Evolutionary conservation across 2,113 vertebrate species (phyloP).

Genomic region (Carlito syrichta): DNA sequence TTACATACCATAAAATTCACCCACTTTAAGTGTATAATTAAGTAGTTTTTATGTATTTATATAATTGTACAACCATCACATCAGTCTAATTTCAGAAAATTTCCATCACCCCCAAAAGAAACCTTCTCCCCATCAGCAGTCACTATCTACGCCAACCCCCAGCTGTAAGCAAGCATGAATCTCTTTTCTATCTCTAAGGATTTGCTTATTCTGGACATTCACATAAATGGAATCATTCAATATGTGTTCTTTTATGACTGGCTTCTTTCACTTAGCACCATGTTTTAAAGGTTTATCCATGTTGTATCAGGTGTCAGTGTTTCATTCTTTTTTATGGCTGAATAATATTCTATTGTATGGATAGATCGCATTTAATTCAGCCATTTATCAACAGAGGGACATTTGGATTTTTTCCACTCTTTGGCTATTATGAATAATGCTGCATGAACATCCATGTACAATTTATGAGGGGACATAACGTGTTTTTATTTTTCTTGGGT

Average conservation of each 20-base stretch:
- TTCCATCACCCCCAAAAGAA: slow-evolving; percentile 43
- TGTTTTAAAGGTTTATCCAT: neutral
- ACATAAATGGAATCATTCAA: neutral
- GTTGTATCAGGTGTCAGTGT: neutral
- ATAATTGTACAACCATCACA: slow-evolving; percentile 9
- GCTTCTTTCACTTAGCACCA: neutral
- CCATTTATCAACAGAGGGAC: neutral
- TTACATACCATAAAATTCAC: slow-evolving; percentile 36
- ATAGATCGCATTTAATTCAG: neutral
- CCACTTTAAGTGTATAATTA: slow-evolving; percentile 4
- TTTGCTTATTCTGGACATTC: slow-evolving; percentile 12
- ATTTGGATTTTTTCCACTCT: neutral
- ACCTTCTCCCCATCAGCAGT: neutral
- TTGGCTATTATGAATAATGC: neutral
- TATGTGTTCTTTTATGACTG: neutral
- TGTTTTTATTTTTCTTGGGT: neutral
- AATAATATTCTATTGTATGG: neutral
- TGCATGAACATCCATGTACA: neutral
- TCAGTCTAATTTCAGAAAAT: slow-evolving; percentile 39
- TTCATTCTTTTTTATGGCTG: neutral
- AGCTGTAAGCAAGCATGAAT: slow-evolving; percentile 17
- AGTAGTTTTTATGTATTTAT: slow-evolving; percentile 31
- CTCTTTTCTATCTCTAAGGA: neutral
- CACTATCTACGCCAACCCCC: neutral
- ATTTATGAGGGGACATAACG: neutral